These are phyloP conservation scores for Eilema griseolum DNA, from an alignment of 2,888 invertebrate species.

Conservation along the genomic window DNA sequence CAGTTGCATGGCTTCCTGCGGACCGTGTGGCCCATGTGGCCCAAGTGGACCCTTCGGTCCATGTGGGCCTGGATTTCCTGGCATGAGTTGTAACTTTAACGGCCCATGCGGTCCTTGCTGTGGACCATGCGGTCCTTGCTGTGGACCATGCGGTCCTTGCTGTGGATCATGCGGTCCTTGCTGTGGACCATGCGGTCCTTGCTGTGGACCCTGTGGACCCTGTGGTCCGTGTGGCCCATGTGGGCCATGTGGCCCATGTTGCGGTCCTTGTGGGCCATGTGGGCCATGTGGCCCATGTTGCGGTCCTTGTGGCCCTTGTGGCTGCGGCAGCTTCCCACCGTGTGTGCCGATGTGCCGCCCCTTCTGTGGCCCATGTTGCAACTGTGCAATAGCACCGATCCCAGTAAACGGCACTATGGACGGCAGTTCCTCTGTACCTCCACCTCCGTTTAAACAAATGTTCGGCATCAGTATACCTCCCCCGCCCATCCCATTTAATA, in stretches of 20 bases:
- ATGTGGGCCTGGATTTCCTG: slow-evolving; percentile 28
- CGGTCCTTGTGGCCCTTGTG: slow-evolving; percentile 12
- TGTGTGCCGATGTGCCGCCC: slow-evolving; percentile 35
- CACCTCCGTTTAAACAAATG: slow-evolving; percentile 16
- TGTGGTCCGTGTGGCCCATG: slow-evolving; percentile 21
- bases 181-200: slow-evolving; percentile 40
- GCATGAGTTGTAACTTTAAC: slow-evolving; percentile 10
- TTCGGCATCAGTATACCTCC: slow-evolving; percentile 3
- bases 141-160: slow-evolving; percentile 33
- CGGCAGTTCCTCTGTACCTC: background rate
- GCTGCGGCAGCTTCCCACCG: slow-evolving; percentile 7
- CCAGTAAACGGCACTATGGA: background rate
- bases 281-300: slow-evolving; percentile 31
- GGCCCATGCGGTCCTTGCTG: slow-evolving; percentile 25
- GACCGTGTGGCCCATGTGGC: slow-evolving; percentile 29
- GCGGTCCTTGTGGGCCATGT: slow-evolving; percentile 40
- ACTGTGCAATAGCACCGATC: slow-evolving; percentile 30
- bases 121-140: slow-evolving; percentile 15
- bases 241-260: slow-evolving; percentile 37
- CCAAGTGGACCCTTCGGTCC: slow-evolving; percentile 38
- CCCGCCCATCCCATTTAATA: background rate
- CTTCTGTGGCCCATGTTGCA: slow-evolving; percentile 48
- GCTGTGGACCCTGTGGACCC: slow-evolving; percentile 20
- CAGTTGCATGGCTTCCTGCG: slow-evolving; percentile 26
- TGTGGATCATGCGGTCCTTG: slow-evolving; percentile 38